Evolutionary conservation across 2,888 invertebrate genomes (phyloP), one percentile per base, ranked within the genome.

Genomic region (Drosophila cracens): DNA sequence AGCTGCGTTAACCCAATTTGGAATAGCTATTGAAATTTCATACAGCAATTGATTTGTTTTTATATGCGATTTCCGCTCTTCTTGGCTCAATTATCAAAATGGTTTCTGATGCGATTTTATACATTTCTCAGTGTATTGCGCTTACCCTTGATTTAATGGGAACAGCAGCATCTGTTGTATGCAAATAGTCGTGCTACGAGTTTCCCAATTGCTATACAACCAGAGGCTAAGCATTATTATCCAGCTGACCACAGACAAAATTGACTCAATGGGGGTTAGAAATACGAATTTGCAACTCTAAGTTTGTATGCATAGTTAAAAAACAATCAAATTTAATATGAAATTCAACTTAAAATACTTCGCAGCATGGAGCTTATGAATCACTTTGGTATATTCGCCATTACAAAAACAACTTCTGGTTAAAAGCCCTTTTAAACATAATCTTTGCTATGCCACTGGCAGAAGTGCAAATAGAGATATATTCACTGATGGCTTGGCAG

Each of bases 141-240:
- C 68, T 74, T 54, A 70, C 64, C 59, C 61, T 54, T 66, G 70
- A 64, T 74, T 74, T 66, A 76, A 81, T 81, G 79, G 71, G 53
- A 80, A 75, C 49, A 74, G 56, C 27, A 43, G 11, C 58, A 49
- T 68, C 57, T 76, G 79, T 48, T 70, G 38, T 63, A 40, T 62
- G 59, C 52, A 76, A 64, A 67, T 67, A 57, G 40, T 21, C 53
- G n/a, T n/a, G n/a, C n/a, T 21, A 29, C 13, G 21, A 46, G 34
- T 58, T 61, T 58, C 60, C 63, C 63, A 62, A 48, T 58, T 64
- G 53, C 62, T 13, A 21, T 29, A 29, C 53, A 34, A 33, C 11
- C 51, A 25, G 29, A 38, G 27, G 29, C 69, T 61, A 34, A 46
- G 46, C 38, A 56, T 33, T 57, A 27, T 63, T 46, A 38, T 48